Conservation (phyloP, 2,797 vertebrate genomes). For the Sorex maritimensis region DNA sequence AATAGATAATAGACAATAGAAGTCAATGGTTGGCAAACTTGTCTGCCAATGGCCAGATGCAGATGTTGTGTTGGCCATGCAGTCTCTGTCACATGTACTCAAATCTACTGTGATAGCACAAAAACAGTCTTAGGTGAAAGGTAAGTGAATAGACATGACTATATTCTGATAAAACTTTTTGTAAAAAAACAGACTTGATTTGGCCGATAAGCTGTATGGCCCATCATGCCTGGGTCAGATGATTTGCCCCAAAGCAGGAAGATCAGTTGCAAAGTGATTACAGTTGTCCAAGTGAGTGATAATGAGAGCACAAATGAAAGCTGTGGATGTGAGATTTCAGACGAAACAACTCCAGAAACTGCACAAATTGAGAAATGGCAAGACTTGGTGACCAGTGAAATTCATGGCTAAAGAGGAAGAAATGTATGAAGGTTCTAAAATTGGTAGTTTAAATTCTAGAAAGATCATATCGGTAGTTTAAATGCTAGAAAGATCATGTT, state of each 20-base stretch:
- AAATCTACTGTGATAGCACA: not conserved
- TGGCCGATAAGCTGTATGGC: not conserved
- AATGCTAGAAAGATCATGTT: not conserved
- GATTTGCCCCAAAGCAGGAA: constrained; percentile 14
- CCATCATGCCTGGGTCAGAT: not conserved
- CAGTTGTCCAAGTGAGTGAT: not conserved
- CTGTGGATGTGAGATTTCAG: not conserved
- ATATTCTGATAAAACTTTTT: constrained; percentile 41
- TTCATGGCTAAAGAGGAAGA: not conserved
- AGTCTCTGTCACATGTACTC: constrained; percentile 7
- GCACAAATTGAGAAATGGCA: constrained; percentile 9
- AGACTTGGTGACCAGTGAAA: not conserved
- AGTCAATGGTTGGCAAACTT: constrained; percentile 5
- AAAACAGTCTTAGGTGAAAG: constrained; percentile 4
- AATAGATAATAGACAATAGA: not conserved
- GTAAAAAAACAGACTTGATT: not conserved
- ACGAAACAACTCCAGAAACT: constrained; percentile 49
- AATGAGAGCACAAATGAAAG: constrained; percentile 35
- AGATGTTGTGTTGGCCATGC: not conserved
- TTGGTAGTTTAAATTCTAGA: constrained; percentile 12
- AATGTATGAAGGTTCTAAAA: not conserved
- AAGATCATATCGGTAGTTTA: constrained; percentile 2
- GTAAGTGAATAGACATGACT: constrained; percentile 19
- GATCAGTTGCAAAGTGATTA: not conserved
- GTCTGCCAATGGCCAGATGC: not conserved